Conservation (phyloP, 2,888 invertebrate species). For the Cantharis flavilabris region DNA sequence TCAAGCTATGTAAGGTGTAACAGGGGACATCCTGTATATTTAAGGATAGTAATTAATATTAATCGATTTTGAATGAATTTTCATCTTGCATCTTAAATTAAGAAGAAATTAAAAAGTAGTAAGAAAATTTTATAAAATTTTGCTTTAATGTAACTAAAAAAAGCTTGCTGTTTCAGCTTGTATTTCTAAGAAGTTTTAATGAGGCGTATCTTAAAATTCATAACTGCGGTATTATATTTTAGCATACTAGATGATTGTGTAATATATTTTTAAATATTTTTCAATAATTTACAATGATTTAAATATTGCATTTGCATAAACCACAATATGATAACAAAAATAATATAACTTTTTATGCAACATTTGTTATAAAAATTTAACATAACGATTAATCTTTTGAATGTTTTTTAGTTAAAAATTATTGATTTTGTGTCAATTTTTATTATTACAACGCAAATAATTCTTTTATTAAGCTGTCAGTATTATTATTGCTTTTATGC, state of each 20-base stretch:
- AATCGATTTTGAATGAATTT: neutral
- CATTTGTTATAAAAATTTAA: neutral
- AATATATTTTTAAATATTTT: neutral
- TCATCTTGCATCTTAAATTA: neutral
- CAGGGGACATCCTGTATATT: neutral
- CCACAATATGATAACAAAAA: neutral
- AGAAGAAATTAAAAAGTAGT: neutral
- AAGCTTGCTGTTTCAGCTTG: neutral
- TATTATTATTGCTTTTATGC: conserved; percentile 1
- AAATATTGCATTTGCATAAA: neutral
- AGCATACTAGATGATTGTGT: neutral
- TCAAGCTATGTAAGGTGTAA: no score
- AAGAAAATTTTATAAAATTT: neutral
- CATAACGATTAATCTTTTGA: neutral
- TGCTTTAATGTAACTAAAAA: neutral
- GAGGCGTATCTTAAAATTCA: neutral
- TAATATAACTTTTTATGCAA: neutral
- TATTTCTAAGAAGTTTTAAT: neutral
- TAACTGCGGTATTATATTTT: neutral
- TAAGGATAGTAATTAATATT: neutral
- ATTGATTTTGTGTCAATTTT: neutral
- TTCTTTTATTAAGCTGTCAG: conserved; percentile 1
- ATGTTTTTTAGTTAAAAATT: neutral
- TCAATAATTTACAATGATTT: neutral
- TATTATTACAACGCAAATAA: conserved; percentile 1